A percentile compares a stretch with the other conserved stretches of the same genome.
Conservation (phyloP, 2,888 invertebrate species). For the Amblyjoppa fuscipennis region DNA sequence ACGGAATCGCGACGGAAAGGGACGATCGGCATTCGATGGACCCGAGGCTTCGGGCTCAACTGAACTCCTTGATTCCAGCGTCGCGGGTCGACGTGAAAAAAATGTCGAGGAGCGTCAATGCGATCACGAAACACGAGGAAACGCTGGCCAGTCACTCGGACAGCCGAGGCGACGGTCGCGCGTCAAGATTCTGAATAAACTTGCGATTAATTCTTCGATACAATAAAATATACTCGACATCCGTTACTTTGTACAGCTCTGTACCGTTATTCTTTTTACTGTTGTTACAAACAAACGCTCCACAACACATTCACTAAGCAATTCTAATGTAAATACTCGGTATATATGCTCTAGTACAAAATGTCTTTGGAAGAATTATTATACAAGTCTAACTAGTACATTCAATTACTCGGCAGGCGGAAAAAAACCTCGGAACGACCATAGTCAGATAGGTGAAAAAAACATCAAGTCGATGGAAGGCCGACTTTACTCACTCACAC, state of each 20-base stretch:
- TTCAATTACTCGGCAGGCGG: background rate
- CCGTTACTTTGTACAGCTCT: constrained; percentile 27
- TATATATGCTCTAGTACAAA: constrained; percentile 4
- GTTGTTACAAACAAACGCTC: background rate
- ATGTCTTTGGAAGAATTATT: constrained; percentile 20
- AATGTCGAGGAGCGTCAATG: constrained; percentile 87
- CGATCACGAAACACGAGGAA: constrained; percentile 89
- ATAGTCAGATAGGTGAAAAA: background rate
- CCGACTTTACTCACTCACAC: background rate
- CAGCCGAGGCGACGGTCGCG: constrained; percentile 90
- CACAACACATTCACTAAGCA: background rate
- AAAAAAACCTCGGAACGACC: background rate
- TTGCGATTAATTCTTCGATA: background rate
- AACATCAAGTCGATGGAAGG: background rate
- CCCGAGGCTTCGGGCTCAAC: constrained; percentile 71
- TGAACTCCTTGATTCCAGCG: constrained; percentile 70
- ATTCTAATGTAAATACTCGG: background rate
- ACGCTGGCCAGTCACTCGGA: constrained; percentile 90
- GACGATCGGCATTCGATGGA: constrained; percentile 77
- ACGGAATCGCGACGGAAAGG: constrained; percentile 79
- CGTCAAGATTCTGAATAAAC: constrained; percentile 86
- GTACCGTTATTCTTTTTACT: background rate
- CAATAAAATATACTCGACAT: background rate
- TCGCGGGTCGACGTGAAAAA: constrained; percentile 73
- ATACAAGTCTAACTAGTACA: background rate